Evolutionary conservation across 2,113 vertebrate species (phyloP).

Genomic region (Myiopsitta monachus): DNA sequence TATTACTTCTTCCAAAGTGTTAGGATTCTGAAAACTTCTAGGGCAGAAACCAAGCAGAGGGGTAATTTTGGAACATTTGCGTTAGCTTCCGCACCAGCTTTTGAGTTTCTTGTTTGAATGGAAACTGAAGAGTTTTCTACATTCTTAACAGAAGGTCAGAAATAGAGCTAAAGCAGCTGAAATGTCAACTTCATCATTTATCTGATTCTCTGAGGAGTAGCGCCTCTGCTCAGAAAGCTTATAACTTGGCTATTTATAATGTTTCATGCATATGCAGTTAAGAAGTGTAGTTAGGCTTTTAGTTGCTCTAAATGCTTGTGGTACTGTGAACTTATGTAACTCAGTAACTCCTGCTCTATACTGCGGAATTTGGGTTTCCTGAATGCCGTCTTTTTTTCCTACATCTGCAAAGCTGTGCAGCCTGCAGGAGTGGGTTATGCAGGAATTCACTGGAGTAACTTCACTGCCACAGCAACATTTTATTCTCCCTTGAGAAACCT

Average conservation of each 20-base stretch:
- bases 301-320: not conserved
- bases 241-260: not conserved
- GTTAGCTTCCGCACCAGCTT: not conserved
- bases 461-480: not conserved
- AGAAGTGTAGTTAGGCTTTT: not conserved
- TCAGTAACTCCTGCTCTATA: not conserved
- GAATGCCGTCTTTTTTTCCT: not conserved
- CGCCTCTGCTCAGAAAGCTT: not conserved
- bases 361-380: not conserved
- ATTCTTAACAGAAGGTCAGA: not conserved
- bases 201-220: not conserved
- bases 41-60: not conserved
- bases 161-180: not conserved
- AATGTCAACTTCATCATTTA: not conserved
- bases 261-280: not conserved
- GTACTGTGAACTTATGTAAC: not conserved
- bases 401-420: not conserved
- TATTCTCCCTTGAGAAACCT: not conserved
- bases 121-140: not conserved
- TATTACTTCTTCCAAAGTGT: not conserved
- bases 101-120: not conserved
- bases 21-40: not conserved
- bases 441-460: not conserved
- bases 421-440: not conserved
- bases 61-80: not conserved